Conservation (phyloP, 2,113 vertebrate species). For the Pycnonotus jocosus region DNA sequence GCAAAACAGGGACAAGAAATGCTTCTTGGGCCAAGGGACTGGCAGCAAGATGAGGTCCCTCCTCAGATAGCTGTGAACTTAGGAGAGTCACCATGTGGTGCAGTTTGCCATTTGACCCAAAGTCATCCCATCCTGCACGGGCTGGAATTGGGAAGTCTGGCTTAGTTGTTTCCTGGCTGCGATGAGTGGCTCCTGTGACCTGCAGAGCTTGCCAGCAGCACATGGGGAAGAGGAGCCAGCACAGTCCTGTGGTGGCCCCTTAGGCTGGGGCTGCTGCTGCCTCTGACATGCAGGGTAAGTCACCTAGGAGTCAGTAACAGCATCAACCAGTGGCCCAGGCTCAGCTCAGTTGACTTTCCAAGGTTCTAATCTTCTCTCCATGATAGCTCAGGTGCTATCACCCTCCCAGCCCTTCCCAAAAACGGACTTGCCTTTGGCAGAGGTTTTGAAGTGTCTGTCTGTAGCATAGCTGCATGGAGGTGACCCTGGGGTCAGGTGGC, state of each 20-base stretch:
- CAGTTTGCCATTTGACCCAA: background rate
- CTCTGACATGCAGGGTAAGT: background rate
- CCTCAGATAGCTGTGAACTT: background rate
- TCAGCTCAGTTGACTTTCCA: background rate
- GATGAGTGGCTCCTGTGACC: rapidly evolving
- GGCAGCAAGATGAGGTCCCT: background rate
- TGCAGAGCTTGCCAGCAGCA: background rate
- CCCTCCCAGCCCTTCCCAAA: background rate
- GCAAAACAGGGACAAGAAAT: background rate
- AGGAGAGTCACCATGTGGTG: background rate
- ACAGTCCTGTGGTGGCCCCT: background rate
- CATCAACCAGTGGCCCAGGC: background rate
- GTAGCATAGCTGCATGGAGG: rapidly evolving
- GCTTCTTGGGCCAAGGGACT: background rate
- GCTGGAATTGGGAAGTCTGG: background rate
- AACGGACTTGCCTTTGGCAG: background rate
- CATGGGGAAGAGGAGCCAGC: background rate
- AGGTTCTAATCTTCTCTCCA: background rate
- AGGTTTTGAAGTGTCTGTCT: background rate
- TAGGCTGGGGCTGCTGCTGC: background rate
- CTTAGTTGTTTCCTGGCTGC: background rate
- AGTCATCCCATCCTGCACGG: background rate
- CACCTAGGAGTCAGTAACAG: background rate
- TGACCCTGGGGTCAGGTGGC: background rate
- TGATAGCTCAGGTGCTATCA: background rate